Evolutionary conservation across 1,140 invertebrate genomes (phyloP), one percentile per base, ranked within the genome.

Genomic region (Achroia grisella): DNA sequence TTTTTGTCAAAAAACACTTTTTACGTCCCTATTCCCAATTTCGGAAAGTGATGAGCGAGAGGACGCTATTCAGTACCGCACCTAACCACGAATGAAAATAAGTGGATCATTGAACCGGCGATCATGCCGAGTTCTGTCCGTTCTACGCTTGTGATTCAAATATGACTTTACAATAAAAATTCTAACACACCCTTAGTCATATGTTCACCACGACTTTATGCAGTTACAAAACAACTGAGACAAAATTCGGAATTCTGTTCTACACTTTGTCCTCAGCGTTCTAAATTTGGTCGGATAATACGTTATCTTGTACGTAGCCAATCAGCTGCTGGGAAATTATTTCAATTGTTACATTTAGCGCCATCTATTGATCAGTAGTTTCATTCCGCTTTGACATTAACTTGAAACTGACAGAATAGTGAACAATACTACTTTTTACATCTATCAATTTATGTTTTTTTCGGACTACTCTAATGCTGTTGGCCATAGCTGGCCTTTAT

Each of bases 1-100:
- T 85, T 79, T 82, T 82, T 78, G 69, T 71, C 62, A 77, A 84
- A 84, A 75, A 77, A 63, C 52, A 63, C 66, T 66, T 69, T 63
- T 64, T 59, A 60, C 59, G 75, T 60, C 62, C 62, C 63, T 62
- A 65, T 64, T 63, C 17, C 63, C 63, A 62, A 72, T 69, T 75
- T 75, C 52, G 62, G 62, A 56, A 70, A 66, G 65, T 58, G 61
- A 58, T 48, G 65, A 68, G 62, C 58, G 61, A 72, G 69, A 71
- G 70, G 66, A 83, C 75, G 70, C 77, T 73, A 72, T 69, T 77
- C 72, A 74, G 72, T 61, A 71, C 74, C 68, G 66, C 62, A 54
- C 69, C 54, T 60, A 57, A 52, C 61, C 67, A 52, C 62, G 68
- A 74, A 72, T 73, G 64, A 74, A 77, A 77, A 69, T 69, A 76